Evolutionary conservation across 2,113 vertebrate species (phyloP).

Genomic region (Albula glossodonta): DNA sequence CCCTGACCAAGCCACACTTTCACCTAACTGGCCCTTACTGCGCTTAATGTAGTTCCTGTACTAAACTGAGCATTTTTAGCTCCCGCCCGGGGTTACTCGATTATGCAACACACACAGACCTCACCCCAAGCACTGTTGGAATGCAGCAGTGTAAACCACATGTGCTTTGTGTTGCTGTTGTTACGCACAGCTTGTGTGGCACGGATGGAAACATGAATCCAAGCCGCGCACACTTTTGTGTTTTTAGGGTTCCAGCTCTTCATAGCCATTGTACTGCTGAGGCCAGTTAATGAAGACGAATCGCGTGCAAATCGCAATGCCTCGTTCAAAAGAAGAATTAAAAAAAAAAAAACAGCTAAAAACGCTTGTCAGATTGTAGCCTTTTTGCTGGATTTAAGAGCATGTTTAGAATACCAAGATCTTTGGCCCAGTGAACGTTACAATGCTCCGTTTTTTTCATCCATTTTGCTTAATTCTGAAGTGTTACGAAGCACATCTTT

Average conservation of each 20-base stretch:
- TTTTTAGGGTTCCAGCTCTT: neutral
- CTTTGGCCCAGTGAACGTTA: slow-evolving; percentile 44
- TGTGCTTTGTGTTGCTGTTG: slow-evolving; percentile 30
- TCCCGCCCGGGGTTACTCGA: slow-evolving; percentile 53
- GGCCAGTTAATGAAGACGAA: slow-evolving; percentile 5
- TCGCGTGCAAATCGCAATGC: slow-evolving; percentile 34
- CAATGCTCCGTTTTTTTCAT: slow-evolving; percentile 46
- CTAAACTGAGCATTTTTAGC: slow-evolving; percentile 46
- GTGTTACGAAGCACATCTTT: slow-evolving; percentile 77
- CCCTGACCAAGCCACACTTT: slow-evolving; percentile 26
- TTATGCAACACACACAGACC: slow-evolving; percentile 65
- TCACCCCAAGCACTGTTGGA: slow-evolving; percentile 15
- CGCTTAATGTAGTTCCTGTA: slow-evolving; percentile 36
- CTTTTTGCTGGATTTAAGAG: slow-evolving; percentile 32
- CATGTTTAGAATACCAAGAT: slow-evolving; percentile 22
- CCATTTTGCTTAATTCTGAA: slow-evolving; percentile 57
- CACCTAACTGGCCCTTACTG: neutral
- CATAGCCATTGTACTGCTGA: slow-evolving; percentile 39
- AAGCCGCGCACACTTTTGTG: neutral
- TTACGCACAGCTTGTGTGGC: neutral
- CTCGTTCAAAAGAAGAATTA: neutral
- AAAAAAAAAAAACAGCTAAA: neutral
- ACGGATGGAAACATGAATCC: neutral
- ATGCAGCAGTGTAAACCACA: neutral
- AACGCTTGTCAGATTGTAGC: slow-evolving; percentile 10